Base-by-base conservation (phyloP, 2,888 invertebrate species). In the Drosophila yooni region DNA sequence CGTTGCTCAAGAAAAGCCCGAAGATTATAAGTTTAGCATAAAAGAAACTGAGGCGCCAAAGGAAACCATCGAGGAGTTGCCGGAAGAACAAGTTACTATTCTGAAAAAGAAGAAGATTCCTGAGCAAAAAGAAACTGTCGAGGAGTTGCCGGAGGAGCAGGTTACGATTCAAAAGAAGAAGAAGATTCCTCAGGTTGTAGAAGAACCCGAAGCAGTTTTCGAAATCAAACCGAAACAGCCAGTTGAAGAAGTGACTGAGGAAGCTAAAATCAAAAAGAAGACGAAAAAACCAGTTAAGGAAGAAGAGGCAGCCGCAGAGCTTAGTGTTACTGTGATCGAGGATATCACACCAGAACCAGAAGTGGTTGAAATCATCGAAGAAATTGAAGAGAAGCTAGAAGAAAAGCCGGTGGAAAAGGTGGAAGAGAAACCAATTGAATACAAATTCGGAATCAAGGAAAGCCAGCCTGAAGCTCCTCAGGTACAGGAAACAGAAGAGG, bases 121-220 rank as follows among this genome's bases (percentile, higher is more conserved):
- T 0, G 72, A 63, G 3, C 70, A 79, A 11, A 63, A 74, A 46
- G 64, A 70, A 68, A 68, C 36, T 27, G 51, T 75, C 11, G 75
- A 70, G 54, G 82, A 78, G 53, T 40, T 76, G 31, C 77, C 82
- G 10, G 82, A 86, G 60, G 72, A 80, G 60, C 68, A 88, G 72
- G 62, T 77, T 7, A 76, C 78, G 1, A 77, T 78, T 27, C 67
- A 53, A n/a, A 84, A 79, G 43, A 89, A 82, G 56, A 83, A 86
- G 34, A 87, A 87, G 70, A 40, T 51, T 2, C 82, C 83, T 2
- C 71, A 61, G 33, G 82, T 90, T 52, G 79, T 83, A 10, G 92
- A 92, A 81, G 92, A 92, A 36, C 91, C 91, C 11, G 92, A 91
- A 48, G 92, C 85, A 11, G 90, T 92, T 58, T 88, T 92, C 18